Percentiles rank a stretch among this genome's conserved stretches.
phyloP scores from a whole-genome alignment of 2,888 invertebrate genomes.

The Embidobia sp. region DNA sequence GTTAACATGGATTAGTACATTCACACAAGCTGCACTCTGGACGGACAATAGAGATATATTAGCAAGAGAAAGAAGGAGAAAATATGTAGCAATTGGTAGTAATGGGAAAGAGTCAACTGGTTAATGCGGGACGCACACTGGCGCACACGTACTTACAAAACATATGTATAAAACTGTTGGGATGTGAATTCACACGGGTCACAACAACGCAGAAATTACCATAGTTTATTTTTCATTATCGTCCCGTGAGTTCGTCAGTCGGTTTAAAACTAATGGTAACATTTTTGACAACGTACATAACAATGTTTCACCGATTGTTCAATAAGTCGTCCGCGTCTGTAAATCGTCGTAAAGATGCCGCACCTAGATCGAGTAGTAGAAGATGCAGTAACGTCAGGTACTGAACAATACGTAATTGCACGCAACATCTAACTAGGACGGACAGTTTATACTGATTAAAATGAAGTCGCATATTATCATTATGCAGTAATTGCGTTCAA shows the following conservation, averaged over 20 bases:
- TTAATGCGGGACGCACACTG: slow-evolving; percentile 79
- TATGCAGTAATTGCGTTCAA: slow-evolving; percentile 27
- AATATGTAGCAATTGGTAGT: slow-evolving; percentile 68
- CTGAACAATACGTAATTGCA: slow-evolving; percentile 68
- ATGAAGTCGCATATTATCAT: slow-evolving; percentile 32
- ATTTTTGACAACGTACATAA: slow-evolving; percentile 31
- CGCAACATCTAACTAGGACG: slow-evolving; percentile 77
- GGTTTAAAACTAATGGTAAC: slow-evolving; percentile 24
- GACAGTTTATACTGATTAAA: slow-evolving; percentile 70
- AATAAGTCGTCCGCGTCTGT: slow-evolving; percentile 28
- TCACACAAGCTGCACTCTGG: slow-evolving; percentile 79
- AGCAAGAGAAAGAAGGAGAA: slow-evolving; percentile 70
- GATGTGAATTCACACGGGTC: slow-evolving; percentile 88
- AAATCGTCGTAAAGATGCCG: no score
- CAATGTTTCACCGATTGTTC: slow-evolving; percentile 12
- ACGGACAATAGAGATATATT: slow-evolving; percentile 74
- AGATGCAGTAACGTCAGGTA: slow-evolving; percentile 66
- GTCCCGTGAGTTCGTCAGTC: slow-evolving; percentile 37
- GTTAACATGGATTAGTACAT: slow-evolving; percentile 72
- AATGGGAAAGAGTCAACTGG: slow-evolving; percentile 66
- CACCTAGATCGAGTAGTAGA: no score
- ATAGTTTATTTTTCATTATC: slow-evolving; percentile 44
- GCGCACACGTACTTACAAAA: slow-evolving; percentile 81
- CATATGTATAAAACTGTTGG: slow-evolving; percentile 81
- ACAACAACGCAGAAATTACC: slow-evolving; percentile 87